Evolutionary conservation across 2,888 invertebrate genomes (phyloP).

Genomic region (Cryptus armator): DNA sequence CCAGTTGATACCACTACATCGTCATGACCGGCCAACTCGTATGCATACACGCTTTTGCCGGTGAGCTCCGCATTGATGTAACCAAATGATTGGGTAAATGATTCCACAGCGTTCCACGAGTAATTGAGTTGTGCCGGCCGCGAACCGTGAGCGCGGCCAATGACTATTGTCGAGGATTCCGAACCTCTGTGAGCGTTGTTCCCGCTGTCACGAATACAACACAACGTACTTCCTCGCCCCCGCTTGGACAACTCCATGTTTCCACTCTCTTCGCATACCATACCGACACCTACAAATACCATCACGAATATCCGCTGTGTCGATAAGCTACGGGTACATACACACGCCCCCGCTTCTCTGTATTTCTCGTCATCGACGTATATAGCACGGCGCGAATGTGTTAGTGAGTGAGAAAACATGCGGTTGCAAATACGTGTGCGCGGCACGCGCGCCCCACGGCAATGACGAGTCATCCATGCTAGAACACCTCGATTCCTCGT

Average conservation of each 20-base stretch:
- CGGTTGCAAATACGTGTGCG: conserved; percentile 74
- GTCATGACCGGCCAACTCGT: not conserved
- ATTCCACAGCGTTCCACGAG: conserved; percentile 85
- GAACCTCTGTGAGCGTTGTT: conserved; percentile 52
- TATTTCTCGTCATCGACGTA: conserved; percentile 30
- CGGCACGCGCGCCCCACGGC: conserved; percentile 85
- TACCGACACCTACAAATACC: conserved; percentile 38
- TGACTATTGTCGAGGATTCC: conserved; percentile 74
- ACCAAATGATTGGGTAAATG: conserved; percentile 86
- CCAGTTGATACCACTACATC: not conserved
- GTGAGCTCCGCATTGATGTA: conserved; percentile 82
- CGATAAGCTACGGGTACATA: conserved; percentile 56
- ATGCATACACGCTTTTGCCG: conserved; percentile 46
- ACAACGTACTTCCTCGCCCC: not conserved
- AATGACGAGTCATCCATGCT: conserved; percentile 85
- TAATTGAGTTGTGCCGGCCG: conserved; percentile 84
- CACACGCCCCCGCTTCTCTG: not conserved
- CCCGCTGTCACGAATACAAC: conserved; percentile 15
- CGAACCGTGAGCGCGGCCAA: conserved; percentile 74
- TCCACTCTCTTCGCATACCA: conserved; percentile 43
- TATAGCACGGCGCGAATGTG: not conserved
- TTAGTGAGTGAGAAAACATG: not conserved
- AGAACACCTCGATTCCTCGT: conserved; percentile 82
- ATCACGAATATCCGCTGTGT: conserved; percentile 45
- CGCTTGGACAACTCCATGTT: not conserved